A percentile compares a stretch with the other conserved stretches of the same genome.
Conservation (phyloP, 2,797 vertebrate species). For the Florisuga fusca region DNA sequence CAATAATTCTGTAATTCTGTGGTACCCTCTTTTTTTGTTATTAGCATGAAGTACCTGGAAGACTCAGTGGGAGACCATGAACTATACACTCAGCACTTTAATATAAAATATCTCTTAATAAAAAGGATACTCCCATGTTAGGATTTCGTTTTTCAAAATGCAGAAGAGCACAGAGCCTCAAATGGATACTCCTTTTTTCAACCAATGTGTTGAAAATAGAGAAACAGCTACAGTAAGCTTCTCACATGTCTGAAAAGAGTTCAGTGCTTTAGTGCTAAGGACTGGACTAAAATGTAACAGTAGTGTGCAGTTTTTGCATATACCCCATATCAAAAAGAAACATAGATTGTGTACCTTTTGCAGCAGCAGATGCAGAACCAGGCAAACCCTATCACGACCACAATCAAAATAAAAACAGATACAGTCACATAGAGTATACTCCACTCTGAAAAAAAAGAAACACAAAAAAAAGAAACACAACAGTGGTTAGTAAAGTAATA, state of each 20-base stretch:
- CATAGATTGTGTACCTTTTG: slow-evolving; percentile 81
- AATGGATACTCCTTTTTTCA: not conserved
- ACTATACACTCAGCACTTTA: not conserved
- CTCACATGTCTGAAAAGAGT: not conserved
- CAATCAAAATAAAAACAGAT: slow-evolving; percentile 79
- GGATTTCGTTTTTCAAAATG: not conserved
- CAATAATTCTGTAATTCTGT: too few species aligned
- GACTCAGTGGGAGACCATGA: not conserved
- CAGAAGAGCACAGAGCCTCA: not conserved
- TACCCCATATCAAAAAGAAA: not conserved
- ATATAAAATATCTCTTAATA: not conserved
- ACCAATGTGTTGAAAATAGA: not conserved
- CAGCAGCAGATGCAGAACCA: slow-evolving; percentile 91
- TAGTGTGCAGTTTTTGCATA: not conserved
- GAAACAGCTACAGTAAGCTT: not conserved
- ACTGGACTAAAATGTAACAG: not conserved
- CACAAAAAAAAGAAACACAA: slow-evolving; percentile 37
- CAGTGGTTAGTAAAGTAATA: not conserved
- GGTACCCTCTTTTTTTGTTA: not conserved
- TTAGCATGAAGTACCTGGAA: not conserved
- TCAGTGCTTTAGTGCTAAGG: not conserved
- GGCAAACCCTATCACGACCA: slow-evolving; percentile 78
- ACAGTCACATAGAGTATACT: slow-evolving; percentile 87
- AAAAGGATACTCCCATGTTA: not conserved
- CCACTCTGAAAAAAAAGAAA: slow-evolving; percentile 87